Evolutionary conservation across 2,888 invertebrate genomes (phyloP).

Genomic region (Ophonus ardosiacus): DNA sequence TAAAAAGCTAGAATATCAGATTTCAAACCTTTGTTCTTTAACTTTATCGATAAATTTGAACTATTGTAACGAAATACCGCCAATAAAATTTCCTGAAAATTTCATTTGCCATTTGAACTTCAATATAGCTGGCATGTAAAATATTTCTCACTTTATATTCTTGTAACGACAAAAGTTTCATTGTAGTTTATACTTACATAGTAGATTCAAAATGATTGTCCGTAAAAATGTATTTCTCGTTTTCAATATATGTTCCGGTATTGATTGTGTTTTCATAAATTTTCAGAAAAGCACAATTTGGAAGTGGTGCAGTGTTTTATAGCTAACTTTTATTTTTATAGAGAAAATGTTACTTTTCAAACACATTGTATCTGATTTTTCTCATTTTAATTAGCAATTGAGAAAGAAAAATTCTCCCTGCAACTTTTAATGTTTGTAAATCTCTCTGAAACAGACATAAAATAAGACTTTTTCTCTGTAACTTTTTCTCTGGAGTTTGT

Average conservation of each 20-base stretch:
- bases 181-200: not conserved
- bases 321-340: not conserved
- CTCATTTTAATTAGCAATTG: constrained; percentile 18
- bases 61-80: not conserved
- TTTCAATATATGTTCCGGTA: not conserved
- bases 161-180: not conserved
- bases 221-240: constrained; percentile 4
- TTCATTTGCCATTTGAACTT: not conserved
- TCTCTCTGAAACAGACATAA: constrained; percentile 34
- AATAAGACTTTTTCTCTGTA: constrained; percentile 30
- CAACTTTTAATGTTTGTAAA: constrained; percentile 40
- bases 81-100: not conserved
- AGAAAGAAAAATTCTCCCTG: constrained; percentile 13
- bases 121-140: constrained; percentile 1
- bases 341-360: not conserved
- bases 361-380: not conserved
- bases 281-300: not conserved
- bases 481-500: constrained; percentile 23
- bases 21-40: not conserved
- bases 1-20: not conserved
- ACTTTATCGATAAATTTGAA: not conserved
- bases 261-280: constrained; percentile 12
- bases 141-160: constrained; percentile 10
- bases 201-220: not conserved
- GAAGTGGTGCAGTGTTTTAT: not conserved